These are phyloP conservation scores for Tichodroma muraria DNA, from an alignment of 2,113 vertebrate genomes.

Conservation along the genomic window DNA sequence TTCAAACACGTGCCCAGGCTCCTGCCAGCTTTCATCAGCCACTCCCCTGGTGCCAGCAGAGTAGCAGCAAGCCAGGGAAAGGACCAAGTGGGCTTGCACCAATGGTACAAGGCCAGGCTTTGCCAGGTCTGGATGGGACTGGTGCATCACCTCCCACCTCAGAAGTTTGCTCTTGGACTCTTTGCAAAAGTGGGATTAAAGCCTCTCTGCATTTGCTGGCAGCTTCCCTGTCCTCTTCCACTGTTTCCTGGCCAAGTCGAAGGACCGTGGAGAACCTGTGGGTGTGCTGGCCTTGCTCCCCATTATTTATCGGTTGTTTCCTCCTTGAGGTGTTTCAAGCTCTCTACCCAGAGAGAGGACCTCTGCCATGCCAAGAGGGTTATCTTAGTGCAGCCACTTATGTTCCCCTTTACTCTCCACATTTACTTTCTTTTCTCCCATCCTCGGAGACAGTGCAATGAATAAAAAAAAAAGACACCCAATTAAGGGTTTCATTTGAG, in stretches of 20 bases:
- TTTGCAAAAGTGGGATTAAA: background rate
- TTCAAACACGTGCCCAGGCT: background rate
- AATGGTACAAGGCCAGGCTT: background rate
- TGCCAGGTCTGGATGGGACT: background rate
- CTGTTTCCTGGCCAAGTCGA: background rate
- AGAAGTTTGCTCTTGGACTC: background rate
- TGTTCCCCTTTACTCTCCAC: background rate
- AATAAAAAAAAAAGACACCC: background rate
- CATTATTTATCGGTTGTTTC: background rate
- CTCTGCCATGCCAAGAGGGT: background rate
- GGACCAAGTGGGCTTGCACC: background rate
- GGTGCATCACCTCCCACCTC: background rate
- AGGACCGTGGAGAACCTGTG: background rate
- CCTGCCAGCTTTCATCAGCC: background rate
- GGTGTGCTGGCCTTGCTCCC: background rate
- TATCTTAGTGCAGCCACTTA: background rate
- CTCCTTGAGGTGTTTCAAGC: background rate
- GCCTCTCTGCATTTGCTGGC: background rate
- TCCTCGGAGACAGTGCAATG: rapidly evolving
- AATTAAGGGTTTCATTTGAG: background rate
- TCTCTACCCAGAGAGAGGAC: background rate
- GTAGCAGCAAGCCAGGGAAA: background rate
- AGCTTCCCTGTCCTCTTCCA: background rate
- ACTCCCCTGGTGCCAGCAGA: background rate
- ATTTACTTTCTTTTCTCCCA: background rate